A percentile compares a stretch with the other conserved stretches of the same genome.
Conservation (phyloP, 2,113 vertebrate species). For the Otus sunia region DNA sequence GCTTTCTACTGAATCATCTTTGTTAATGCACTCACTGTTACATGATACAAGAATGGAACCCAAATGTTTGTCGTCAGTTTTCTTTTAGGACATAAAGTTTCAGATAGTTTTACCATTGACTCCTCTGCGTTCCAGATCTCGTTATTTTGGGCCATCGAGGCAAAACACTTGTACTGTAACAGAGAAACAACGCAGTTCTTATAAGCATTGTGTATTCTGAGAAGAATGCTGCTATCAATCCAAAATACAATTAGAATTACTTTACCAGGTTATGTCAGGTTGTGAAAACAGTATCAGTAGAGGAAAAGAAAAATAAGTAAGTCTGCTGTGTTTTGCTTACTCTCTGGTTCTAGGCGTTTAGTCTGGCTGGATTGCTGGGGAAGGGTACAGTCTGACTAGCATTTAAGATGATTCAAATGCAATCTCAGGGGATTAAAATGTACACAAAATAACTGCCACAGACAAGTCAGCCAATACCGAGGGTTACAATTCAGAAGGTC, state of each 20-base stretch:
- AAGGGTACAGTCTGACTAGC: neutral
- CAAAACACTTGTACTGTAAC: neutral
- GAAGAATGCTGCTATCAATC: slow-evolving; percentile 56
- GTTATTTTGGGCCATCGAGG: neutral
- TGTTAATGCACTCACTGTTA: slow-evolving; percentile 2
- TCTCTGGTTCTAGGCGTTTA: neutral
- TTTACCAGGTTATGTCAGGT: slow-evolving; percentile 56
- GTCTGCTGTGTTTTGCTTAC: slow-evolving; percentile 8
- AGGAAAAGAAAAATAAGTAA: slow-evolving; percentile 49
- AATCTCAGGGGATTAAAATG: neutral
- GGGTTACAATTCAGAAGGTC: neutral
- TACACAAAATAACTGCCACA: neutral
- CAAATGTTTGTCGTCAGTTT: slow-evolving; percentile 40
- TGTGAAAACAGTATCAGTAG: slow-evolving; percentile 55
- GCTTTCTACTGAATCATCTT: slow-evolving; percentile 13
- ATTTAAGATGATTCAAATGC: neutral
- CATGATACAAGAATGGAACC: neutral
- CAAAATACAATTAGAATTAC: slow-evolving; percentile 60
- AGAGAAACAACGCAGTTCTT: slow-evolving; percentile 1
- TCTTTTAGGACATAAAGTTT: slow-evolving; percentile 16
- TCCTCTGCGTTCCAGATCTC: neutral
- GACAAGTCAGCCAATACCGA: neutral
- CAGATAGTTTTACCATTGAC: slow-evolving; percentile 18
- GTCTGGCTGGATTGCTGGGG: neutral
- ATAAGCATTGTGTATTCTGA: slow-evolving; percentile 15